These are phyloP conservation scores for Gavia stellata DNA, from an alignment of 2,113 vertebrate genomes.

Conservation along the genomic window DNA sequence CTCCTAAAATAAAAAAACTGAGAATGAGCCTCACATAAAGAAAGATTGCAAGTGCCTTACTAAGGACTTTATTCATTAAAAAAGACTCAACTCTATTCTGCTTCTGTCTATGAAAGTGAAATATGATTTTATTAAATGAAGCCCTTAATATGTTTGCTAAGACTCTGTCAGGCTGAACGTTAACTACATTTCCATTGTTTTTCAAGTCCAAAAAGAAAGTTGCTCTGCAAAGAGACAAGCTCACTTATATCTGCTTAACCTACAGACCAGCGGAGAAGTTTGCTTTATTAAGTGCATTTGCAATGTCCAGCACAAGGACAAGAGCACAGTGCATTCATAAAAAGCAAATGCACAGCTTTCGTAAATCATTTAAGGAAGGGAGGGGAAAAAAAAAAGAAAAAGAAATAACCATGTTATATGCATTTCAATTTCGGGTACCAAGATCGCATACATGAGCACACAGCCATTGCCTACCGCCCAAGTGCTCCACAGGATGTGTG, in stretches of 20 bases:
- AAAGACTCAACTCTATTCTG: slow-evolving; percentile 25
- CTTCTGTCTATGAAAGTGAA: slow-evolving; percentile 19
- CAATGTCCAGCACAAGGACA: neutral
- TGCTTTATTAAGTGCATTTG: neutral
- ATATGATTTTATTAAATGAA: slow-evolving; percentile 51
- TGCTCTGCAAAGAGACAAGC: neutral
- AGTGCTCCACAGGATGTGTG: neutral
- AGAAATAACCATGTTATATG: accelerated
- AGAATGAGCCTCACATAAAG: neutral
- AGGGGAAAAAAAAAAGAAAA: accelerated
- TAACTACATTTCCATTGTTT: slow-evolving; percentile 35
- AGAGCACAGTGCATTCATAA: neutral
- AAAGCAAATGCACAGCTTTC: neutral
- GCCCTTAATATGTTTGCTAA: slow-evolving; percentile 45
- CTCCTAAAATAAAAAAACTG: neutral
- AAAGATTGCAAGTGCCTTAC: slow-evolving; percentile 3
- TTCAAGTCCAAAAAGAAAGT: neutral
- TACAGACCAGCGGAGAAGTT: neutral
- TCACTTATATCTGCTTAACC: neutral
- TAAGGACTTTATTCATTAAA: slow-evolving; percentile 36
- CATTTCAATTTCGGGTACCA: neutral
- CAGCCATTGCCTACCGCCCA: neutral
- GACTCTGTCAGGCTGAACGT: slow-evolving; percentile 15
- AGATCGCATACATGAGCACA: accelerated
- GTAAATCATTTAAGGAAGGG: neutral